Base-by-base conservation (phyloP, 2,888 invertebrate species). In the Eristalis tenax region DNA sequence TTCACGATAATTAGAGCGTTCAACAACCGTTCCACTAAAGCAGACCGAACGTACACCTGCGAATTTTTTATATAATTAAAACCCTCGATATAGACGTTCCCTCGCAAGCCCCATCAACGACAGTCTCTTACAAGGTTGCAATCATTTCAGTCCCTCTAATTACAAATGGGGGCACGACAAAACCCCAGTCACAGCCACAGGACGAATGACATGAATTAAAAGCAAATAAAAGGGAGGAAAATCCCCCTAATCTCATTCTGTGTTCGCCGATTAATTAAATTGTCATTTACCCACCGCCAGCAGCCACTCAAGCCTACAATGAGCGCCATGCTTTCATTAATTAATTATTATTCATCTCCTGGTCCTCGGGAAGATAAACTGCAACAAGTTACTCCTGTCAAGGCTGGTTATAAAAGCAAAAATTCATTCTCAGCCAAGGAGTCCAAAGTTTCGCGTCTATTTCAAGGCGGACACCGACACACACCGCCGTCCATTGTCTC, bases 181-280 rank as follows among this genome's bases (percentile, higher is more conserved):
- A 26, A 28, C 26, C 26, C 15, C 22, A 10, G 4, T 2, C 32
- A 32, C 32, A 8, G 15, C 59, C 23, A 11, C 26, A 59, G 22
- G 57, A 57, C 57, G 57, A 18, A 10, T 6, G 57, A 57, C 57
- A 57, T 5, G 23, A 57, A 57, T 57, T 57, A 57, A 57, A 57
- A 11, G 1, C 23, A 26, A 23, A 59, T 26, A 28, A 26, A 26
- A 26, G 26, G 8, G 5, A 26, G 4, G 15, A 56, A 71, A 77
- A 61, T 56, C 22, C 65, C 43, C 15, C 5, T 70, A 69, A 56
- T 68, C 23, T 32, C 13, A 57, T 69, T 70, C 32, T 64, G 23
- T 65, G 35, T 59, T 78, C 13, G 69, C 23, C 64, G 59, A 79
- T 79, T 79, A 83, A 74, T 78, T 83, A 65, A 74, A 64, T 64